Conservation (phyloP, 2,888 invertebrate species). For the Panzeria rudis region DNA sequence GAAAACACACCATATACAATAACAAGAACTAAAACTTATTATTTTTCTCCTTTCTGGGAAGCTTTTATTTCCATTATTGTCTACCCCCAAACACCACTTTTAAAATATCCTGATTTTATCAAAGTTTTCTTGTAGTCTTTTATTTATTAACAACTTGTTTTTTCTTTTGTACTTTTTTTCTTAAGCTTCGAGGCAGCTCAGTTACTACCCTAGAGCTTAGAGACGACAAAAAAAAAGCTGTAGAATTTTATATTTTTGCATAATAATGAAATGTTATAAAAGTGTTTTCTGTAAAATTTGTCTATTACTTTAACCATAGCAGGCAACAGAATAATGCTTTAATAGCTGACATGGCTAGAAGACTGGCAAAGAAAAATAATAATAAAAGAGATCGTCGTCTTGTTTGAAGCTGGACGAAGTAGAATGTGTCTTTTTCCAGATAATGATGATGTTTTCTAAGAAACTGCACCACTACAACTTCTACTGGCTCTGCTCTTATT, state of each 20-base stretch:
- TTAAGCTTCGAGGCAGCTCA: not conserved
- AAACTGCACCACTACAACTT: not conserved
- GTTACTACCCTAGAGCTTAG: constrained; percentile 7
- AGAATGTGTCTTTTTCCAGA: not conserved
- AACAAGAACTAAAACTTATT: constrained; percentile 15
- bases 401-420: not conserved
- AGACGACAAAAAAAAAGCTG: constrained; percentile 9
- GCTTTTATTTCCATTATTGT: constrained; percentile 7
- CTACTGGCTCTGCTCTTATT: not conserved
- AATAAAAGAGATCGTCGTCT: not conserved
- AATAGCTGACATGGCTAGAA: not conserved
- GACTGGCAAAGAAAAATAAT: not conserved
- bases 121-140: constrained; percentile 6
- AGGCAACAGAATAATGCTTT: not conserved
- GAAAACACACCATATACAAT: constrained; percentile 18
- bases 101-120: constrained; percentile 13
- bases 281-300: constrained; percentile 45
- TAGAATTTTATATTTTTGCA: constrained; percentile 15
- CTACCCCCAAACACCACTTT: not conserved
- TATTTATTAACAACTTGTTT: constrained; percentile 45
- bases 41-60: not conserved
- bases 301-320: constrained; percentile 29
- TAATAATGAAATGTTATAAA: constrained; percentile 57
- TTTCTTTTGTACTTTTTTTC: not conserved
- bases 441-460: constrained; percentile 43